Evolutionary conservation across 2,888 invertebrate genomes (phyloP), one percentile per base, ranked within the genome.

Genomic region (Lacanobia oleracea): DNA sequence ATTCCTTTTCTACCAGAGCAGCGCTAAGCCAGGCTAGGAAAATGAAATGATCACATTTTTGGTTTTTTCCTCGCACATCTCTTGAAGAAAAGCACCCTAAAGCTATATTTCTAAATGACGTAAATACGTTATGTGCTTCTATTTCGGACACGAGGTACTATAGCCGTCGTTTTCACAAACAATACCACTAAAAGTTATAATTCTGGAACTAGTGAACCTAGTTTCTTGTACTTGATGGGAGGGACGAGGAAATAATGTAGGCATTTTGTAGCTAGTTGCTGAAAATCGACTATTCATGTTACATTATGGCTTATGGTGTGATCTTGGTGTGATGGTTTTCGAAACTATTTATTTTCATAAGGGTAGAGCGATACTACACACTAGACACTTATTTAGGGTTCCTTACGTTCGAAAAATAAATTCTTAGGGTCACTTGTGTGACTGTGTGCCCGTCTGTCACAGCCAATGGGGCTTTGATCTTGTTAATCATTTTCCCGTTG

Each of bases 171-270:
- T 66, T 78, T 71, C 75, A 68, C 72, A 85, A 82, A 77, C 74
- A 72, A 61, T 70, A 72, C 66, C 62, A 70, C 53, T 83, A 71
- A 67, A 72, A 81, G 67, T 75, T 66, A 71, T 81, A 79, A 77
- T 79, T 81, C 61, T 73, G 72, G 72, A 72, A 71, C 63, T 73
- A 61, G 54, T 77, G 67, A 64, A 81, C 71, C 68, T 81, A 77
- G 45, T 75, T 85, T 81, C 72, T 56, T 27, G 40, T 68, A 48
- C 37, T 84, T 64, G 33, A 74, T 76, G 65, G 53, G 62, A 73
- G 62, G 62, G 76, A 40, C 54, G 40, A 40, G 51, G 60, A 43
- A 63, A 64, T 81, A 81, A 66, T 60, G 59, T 63, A 57, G 12
- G 48, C 12, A 50, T 21, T 81, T 65, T 54, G 37, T 27, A 63